These are phyloP conservation scores for Platypus cylindrus DNA, from an alignment of 2,888 invertebrate species.

Conservation along the genomic window DNA sequence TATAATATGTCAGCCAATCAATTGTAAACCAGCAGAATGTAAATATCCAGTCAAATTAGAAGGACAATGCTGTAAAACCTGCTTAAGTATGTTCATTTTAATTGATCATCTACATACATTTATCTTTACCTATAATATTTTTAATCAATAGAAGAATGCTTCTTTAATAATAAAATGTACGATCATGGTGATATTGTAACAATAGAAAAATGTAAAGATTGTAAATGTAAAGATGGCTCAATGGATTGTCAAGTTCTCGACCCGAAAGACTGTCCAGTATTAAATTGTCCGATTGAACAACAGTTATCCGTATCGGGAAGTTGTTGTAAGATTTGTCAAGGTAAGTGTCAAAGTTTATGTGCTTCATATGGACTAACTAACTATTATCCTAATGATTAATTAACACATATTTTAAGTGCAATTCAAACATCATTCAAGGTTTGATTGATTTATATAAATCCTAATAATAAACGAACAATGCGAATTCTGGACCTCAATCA, in stretches of 20 bases:
- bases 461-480: too few species aligned
- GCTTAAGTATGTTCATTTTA: slow-evolving; percentile 58
- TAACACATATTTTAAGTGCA: too few species aligned
- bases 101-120: not conserved
- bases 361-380: too few species aligned
- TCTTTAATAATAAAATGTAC: slow-evolving; percentile 37
- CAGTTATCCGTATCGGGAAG: slow-evolving; percentile 73
- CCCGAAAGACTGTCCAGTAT: slow-evolving; percentile 62
- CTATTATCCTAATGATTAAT: too few species aligned
- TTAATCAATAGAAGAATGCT: slow-evolving; percentile 28
- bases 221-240: slow-evolving; percentile 70
- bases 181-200: slow-evolving; percentile 70
- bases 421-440: too few species aligned
- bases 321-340: slow-evolving; percentile 85
- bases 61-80: slow-evolving; percentile 76
- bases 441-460: too few species aligned
- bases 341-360: slow-evolving; percentile 34
- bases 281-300: slow-evolving; percentile 56
- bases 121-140: not conserved
- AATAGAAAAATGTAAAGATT: slow-evolving; percentile 66
- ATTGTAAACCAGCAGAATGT: slow-evolving; percentile 66
- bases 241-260: slow-evolving; percentile 66
- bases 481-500: too few species aligned
- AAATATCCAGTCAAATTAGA: slow-evolving; percentile 66
- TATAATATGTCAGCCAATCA: slow-evolving; percentile 69